phyloP scores from a whole-genome alignment of 2,797 vertebrate species.

The Channa striata region DNA sequence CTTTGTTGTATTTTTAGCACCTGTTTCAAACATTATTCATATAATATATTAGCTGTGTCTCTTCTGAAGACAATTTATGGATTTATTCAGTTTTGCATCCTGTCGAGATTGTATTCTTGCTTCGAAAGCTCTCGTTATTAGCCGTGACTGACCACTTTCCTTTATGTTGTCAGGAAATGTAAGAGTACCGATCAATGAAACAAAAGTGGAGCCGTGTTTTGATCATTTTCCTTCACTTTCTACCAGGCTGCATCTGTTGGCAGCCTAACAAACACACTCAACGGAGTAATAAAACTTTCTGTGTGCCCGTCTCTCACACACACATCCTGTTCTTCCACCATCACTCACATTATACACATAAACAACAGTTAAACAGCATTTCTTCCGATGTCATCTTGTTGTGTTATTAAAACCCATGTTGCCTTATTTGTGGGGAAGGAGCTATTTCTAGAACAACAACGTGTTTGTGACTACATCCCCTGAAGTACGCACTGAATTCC shows the following conservation, averaged over 20 bases:
- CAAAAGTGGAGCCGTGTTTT: constrained; percentile 10
- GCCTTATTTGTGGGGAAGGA: too few relatives aligned
- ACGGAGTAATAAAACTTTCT: constrained; percentile 16
- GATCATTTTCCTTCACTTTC: constrained; percentile 21
- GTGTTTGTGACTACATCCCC: too few relatives aligned
- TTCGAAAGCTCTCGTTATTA: constrained; percentile 7
- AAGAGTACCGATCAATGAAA: constrained; percentile 21
- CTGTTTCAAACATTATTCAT: too few relatives aligned
- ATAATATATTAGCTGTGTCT: neutral
- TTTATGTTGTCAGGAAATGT: constrained; percentile 7
- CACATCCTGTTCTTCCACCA: neutral
- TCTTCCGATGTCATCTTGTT: constrained; percentile 8
- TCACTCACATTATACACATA: too few relatives aligned
- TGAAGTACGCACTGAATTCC: too few relatives aligned
- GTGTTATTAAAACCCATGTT: constrained; percentile 1
- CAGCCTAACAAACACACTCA: constrained; percentile 36
- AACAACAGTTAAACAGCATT: neutral
- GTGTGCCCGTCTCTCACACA: neutral
- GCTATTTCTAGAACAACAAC: neutral
- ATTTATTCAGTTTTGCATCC: neutral
- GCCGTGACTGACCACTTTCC: constrained; percentile 6
- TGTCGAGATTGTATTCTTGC: neutral
- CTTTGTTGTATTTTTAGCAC: too few relatives aligned
- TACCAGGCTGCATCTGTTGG: constrained; percentile 49
- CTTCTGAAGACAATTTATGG: neutral